Conservation (phyloP, 2,113 vertebrate genomes). For the Bagarius yarrelli region DNA sequence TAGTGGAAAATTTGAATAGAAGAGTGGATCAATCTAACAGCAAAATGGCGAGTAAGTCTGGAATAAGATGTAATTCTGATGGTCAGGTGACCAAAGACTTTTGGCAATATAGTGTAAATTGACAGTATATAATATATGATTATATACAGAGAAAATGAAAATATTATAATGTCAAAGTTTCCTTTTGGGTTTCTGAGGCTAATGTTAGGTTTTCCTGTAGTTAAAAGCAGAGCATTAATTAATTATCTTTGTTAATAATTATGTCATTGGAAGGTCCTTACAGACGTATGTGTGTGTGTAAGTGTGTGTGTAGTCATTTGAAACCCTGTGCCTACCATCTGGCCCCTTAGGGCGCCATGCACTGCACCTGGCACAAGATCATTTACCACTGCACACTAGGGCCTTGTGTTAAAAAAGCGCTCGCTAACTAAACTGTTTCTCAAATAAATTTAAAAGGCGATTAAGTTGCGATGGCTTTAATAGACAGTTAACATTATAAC, state of each 20-base stretch:
- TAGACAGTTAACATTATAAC: too few relatives aligned
- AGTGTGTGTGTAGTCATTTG: conserved; percentile 44
- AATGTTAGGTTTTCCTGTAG: neutral
- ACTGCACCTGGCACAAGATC: conserved; percentile 32
- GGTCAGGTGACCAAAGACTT: too few relatives aligned
- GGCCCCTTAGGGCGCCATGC: conserved; percentile 48
- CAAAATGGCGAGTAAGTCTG: too few relatives aligned
- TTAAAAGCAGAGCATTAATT: neutral
- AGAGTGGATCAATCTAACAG: too few relatives aligned
- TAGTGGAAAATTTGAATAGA: too few relatives aligned
- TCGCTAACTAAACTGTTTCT: neutral
- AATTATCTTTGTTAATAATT: neutral
- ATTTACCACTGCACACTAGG: conserved; percentile 5
- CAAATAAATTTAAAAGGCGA: neutral
- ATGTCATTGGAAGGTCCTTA: neutral
- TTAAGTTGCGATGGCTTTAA: too few relatives aligned
- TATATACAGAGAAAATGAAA: too few relatives aligned
- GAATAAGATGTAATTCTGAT: too few relatives aligned
- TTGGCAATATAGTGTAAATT: too few relatives aligned
- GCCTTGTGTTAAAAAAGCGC: conserved; percentile 3
- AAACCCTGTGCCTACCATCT: conserved; percentile 62
- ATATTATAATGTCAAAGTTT: neutral
- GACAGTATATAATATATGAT: too few relatives aligned
- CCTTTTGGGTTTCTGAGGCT: neutral
- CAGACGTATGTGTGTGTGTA: neutral